Evolutionary conservation across 2,113 vertebrate genomes (phyloP).

Genomic region (Capra hircus): DNA sequence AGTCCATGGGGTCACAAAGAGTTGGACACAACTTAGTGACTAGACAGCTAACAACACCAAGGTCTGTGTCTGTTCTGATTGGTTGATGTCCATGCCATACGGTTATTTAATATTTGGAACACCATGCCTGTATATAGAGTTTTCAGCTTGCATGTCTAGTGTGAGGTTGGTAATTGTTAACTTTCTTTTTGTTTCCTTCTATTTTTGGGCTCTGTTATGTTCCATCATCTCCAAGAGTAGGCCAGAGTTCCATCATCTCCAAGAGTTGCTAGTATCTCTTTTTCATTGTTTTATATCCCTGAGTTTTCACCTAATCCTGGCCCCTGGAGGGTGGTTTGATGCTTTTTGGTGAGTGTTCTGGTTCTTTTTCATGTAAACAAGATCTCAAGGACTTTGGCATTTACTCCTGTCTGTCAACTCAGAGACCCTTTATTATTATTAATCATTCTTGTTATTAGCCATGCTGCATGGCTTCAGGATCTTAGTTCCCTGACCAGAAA

Average conservation of each 20-base stretch:
- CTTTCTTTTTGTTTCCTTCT: neutral
- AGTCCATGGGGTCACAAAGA: neutral
- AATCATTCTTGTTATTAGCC: neutral
- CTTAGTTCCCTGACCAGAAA: neutral
- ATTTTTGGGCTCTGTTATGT: neutral
- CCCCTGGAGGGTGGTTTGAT: neutral
- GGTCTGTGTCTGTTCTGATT: neutral
- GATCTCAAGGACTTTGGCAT: neutral
- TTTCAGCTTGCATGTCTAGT: neutral
- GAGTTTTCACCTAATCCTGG: neutral
- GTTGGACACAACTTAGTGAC: neutral
- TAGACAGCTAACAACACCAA: neutral
- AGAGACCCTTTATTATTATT: neutral
- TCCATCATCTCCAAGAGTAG: neutral
- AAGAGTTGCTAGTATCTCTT: neutral
- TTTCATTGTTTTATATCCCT: neutral
- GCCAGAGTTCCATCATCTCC: neutral
- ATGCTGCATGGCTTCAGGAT: neutral
- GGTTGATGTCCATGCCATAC: neutral
- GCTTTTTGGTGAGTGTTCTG: neutral
- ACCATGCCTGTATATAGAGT: neutral
- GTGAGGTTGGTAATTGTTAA: neutral
- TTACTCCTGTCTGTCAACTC: neutral
- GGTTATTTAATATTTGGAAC: neutral
- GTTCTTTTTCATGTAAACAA: neutral